Conservation (phyloP, 2,797 vertebrate genomes). For the Xyrichtys novacula region DNA sequence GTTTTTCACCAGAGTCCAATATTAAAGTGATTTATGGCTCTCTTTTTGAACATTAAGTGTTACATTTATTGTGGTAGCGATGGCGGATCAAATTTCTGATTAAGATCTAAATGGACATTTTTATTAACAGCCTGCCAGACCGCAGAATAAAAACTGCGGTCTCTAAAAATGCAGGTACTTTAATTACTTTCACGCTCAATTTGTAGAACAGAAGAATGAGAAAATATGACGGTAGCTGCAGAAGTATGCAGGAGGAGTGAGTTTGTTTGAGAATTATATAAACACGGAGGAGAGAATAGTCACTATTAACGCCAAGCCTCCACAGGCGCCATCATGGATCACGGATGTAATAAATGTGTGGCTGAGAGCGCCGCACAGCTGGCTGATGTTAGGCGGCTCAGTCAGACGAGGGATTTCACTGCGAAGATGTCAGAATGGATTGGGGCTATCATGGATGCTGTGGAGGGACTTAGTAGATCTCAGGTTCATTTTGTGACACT, state of each 20-base stretch:
- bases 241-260: conserved; percentile 23
- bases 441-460: conserved; percentile 40
- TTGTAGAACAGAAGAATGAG: conserved; percentile 58
- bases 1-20: conserved; percentile 69
- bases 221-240: conserved; percentile 63
- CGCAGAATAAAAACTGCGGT: conserved; percentile 76
- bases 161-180: conserved; percentile 76
- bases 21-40: conserved; percentile 83
- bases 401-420: conserved; percentile 52
- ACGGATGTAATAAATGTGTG: conserved; percentile 45
- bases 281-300: conserved; percentile 46
- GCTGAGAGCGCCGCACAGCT: conserved; percentile 60
- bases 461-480: conserved; percentile 60
- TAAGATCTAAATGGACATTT: conserved; percentile 76
- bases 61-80: conserved; percentile 76
- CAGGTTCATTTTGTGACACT: conserved; percentile 65
- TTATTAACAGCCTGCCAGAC: conserved; percentile 79
- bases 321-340: conserved; percentile 49
- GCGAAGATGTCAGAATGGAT: conserved; percentile 65
- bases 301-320: conserved; percentile 48
- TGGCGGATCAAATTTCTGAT: conserved; percentile 75
- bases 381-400: conserved; percentile 60
- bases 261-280: conserved; percentile 47
- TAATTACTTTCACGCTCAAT: conserved; percentile 83
- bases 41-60: conserved; percentile 81